Evolutionary conservation across 2,113 vertebrate species (phyloP).

Genomic region (Electrona antarctica): DNA sequence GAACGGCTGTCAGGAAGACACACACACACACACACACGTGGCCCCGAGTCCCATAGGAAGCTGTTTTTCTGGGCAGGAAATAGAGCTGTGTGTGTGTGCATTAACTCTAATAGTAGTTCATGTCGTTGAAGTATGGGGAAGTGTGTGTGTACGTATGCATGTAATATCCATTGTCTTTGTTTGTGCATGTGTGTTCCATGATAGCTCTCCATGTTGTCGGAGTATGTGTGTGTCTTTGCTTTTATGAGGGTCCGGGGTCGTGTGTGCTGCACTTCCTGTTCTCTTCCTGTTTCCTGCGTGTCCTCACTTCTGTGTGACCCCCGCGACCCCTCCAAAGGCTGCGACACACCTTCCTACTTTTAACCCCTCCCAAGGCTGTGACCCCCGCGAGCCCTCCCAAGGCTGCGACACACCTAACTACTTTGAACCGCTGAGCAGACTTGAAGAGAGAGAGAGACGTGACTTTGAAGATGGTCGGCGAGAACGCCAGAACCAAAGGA

Average conservation of each 20-base stretch:
- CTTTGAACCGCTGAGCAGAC: background rate
- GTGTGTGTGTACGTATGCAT: no score
- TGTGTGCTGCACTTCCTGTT: conserved; percentile 12
- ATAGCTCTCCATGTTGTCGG: background rate
- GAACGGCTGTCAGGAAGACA: conserved; percentile 38
- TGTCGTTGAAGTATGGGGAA: no score
- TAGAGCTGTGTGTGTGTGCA: background rate
- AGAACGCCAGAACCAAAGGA: no score
- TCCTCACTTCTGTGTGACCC: background rate
- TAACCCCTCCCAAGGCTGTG: background rate
- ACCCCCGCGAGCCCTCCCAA: background rate
- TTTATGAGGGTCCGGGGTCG: conserved; percentile 1
- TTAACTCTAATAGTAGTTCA: no score
- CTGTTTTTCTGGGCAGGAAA: conserved; percentile 60
- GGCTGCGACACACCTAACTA: background rate
- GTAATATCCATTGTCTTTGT: no score
- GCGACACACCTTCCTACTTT: background rate
- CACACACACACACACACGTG: conserved; percentile 5
- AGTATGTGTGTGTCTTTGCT: background rate
- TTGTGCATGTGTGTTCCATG: conserved; percentile 19
- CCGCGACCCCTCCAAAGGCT: background rate
- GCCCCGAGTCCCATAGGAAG: conserved; percentile 56
- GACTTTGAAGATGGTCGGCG: no score
- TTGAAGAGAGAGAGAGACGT: no score
- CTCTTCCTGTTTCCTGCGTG: conserved; percentile 10